Evolutionary conservation across 37 sponge, comb jelly and placozoan species (phyloP).

Genomic region (Eunapius fragilis): DNA sequence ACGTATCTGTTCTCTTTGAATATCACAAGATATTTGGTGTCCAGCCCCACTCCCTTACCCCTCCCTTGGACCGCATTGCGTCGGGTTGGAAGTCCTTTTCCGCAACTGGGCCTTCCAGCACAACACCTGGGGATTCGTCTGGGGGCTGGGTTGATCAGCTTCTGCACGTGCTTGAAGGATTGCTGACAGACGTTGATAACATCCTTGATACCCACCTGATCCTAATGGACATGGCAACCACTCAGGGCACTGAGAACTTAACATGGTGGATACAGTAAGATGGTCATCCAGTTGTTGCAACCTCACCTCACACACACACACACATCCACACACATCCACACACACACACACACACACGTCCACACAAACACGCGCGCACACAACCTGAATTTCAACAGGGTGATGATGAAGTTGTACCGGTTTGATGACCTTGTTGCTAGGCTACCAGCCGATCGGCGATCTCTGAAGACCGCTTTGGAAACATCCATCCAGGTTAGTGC

Average conservation of each 20-base stretch:
- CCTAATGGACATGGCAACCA: neutral
- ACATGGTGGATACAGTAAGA: neutral
- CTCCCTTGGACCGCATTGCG: conserved; percentile 1
- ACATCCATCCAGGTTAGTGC: neutral
- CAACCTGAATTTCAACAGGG: no score
- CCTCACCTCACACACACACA: neutral
- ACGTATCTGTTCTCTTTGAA: conserved; percentile 37
- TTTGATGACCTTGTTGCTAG: neutral
- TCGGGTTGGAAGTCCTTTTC: neutral
- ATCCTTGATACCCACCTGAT: neutral
- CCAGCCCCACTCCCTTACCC: neutral
- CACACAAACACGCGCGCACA: no score
- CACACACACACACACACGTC: no score
- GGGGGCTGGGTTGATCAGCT: neutral
- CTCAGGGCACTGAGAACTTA: neutral
- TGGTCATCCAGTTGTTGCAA: neutral
- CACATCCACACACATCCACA: no score
- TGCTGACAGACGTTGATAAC: neutral
- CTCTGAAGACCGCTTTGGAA: neutral
- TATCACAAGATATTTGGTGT: conserved; percentile 56
- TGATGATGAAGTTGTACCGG: neutral
- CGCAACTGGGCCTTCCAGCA: neutral
- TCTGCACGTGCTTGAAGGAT: neutral
- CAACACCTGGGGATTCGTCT: neutral
- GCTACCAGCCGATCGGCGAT: neutral